Base-by-base conservation (phyloP, 1,140 invertebrate species). In the Zaprionus taronus region DNA sequence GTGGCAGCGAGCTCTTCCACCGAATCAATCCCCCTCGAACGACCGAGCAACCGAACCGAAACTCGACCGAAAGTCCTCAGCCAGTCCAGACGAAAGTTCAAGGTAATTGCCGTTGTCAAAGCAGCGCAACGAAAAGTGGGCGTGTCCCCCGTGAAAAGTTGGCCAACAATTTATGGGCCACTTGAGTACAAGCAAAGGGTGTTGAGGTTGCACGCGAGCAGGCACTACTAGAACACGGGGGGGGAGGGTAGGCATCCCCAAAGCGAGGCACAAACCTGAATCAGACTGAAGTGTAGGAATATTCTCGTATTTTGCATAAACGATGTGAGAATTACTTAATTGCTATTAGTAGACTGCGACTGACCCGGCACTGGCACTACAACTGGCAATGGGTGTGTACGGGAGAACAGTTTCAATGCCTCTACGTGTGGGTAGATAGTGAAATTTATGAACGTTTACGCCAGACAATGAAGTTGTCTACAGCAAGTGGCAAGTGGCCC, bases 271-370 rank as follows among this genome's bases (percentile, higher is more conserved):
- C 51, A 20, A 56, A 34, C 31, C 64, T 51, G 34, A 51, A 12
- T n/a, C 47, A 20, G 61, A 38, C 38, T 28, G 51, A 61, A 70
- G 67, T 62, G 17, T 26, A 57, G 60, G 60, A 67, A 79, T 80
- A 78, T 68, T 74, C 70, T 68, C 61, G 83, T 86, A 83, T 83
- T 90, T 90, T 90, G 86, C 86, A 90, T 90, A 90, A 90, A 90
- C 86, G 86, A 91, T 91, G 86, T 90, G 86, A 91, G 86, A 90
- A 90, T 90, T 90, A 90, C 86, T 91, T 90, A 90, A 90, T 90
- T 90, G 86, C 83, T 80, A 60, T 65, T 74, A 79, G 53, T 20
- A 12, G 47, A 51, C 47, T n/a, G 47, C 17, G 17, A 49, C 24
- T 26, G 24, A 4, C 12, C 44, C 14, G 38, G 38, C 14, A 41